Percentiles rank a stretch among this genome's conserved stretches.
These are phyloP conservation scores for Gymnocypris eckloni DNA, from an alignment of 2,797 vertebrate species.

Conservation along the genomic window DNA sequence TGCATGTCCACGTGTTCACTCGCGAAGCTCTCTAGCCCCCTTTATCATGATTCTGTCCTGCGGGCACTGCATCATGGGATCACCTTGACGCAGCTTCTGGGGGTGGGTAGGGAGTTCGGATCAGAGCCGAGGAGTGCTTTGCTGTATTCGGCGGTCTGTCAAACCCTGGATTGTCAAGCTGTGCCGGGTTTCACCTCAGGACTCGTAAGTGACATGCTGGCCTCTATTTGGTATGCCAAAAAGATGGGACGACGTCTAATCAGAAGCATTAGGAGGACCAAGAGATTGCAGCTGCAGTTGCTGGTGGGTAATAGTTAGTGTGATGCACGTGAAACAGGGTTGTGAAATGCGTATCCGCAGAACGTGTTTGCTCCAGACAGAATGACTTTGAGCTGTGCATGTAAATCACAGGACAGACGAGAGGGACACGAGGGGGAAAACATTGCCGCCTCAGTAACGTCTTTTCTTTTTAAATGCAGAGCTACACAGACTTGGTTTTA, in stretches of 20 bases:
- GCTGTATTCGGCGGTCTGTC: slow-evolving; percentile 20
- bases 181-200: not conserved
- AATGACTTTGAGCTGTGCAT: slow-evolving; percentile 51
- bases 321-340: slow-evolving; percentile 23
- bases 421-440: not conserved
- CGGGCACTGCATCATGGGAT: slow-evolving; percentile 31
- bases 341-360: slow-evolving; percentile 31
- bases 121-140: slow-evolving; percentile 18
- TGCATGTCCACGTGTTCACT: slow-evolving; percentile 30
- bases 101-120: slow-evolving; percentile 34
- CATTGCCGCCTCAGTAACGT: not conserved
- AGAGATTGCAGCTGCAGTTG: slow-evolving; percentile 66
- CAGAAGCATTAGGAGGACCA: slow-evolving; percentile 67
- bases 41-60: not conserved
- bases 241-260: slow-evolving; percentile 72
- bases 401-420: slow-evolving; percentile 42
- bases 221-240: slow-evolving; percentile 70
- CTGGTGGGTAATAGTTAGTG: slow-evolving; percentile 68
- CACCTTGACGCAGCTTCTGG: slow-evolving; percentile 38
- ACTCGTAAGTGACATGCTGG: slow-evolving; percentile 66
- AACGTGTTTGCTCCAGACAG: slow-evolving; percentile 15
- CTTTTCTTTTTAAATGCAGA: not conserved
- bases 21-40: slow-evolving; percentile 28
- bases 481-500: not conserved
- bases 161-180: slow-evolving; percentile 14